Evolutionary conservation across 2,888 invertebrate species (phyloP).

Genomic region (Metacarcinus magister): DNA sequence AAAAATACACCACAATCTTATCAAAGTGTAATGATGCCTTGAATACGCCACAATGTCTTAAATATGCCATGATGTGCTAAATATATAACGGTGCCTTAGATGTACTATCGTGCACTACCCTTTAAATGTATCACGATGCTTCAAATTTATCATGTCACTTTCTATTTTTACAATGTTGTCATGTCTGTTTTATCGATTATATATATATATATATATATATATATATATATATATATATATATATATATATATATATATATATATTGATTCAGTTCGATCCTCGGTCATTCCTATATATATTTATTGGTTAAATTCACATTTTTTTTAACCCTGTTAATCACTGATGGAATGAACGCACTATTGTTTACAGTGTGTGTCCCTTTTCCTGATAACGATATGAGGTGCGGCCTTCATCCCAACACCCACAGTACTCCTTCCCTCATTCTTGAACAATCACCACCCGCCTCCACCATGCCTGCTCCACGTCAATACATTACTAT

Average conservation of each 20-base stretch:
- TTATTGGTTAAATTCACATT: too few relatives aligned
- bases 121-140: too few relatives aligned
- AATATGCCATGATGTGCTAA: too few relatives aligned
- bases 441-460: background rate
- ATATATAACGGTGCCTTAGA: too few relatives aligned
- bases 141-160: too few relatives aligned
- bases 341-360: too few relatives aligned
- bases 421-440: background rate
- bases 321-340: too few relatives aligned
- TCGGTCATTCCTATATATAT: too few relatives aligned
- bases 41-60: background rate
- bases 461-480: too few relatives aligned
- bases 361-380: background rate
- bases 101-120: too few relatives aligned
- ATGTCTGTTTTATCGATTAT: too few relatives aligned
- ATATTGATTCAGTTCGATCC: background rate
- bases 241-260: background rate
- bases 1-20: background rate
- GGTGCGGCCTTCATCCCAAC: background rate
- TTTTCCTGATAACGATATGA: conserved; percentile 6
- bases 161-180: too few relatives aligned
- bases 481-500: background rate
- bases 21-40: background rate
- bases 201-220: background rate
- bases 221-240: background rate